Evolutionary conservation across 2,888 invertebrate species (phyloP).

Genomic region (Philereme transversata): DNA sequence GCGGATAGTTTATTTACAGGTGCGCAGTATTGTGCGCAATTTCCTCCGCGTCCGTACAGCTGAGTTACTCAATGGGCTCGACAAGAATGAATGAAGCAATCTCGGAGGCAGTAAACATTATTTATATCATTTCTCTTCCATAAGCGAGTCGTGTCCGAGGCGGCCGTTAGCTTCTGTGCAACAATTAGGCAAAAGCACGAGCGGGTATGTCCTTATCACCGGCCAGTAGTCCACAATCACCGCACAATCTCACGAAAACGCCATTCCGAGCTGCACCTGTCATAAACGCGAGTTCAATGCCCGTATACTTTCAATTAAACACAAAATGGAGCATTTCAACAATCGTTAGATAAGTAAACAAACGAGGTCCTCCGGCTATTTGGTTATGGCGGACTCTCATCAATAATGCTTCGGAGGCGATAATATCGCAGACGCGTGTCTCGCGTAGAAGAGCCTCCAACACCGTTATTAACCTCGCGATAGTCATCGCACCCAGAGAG

Average conservation of each 20-base stretch:
- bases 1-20: constrained; percentile 58
- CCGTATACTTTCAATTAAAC: constrained; percentile 71
- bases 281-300: constrained; percentile 69
- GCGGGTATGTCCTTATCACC: constrained; percentile 63
- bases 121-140: constrained; percentile 73
- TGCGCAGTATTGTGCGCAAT: constrained; percentile 66
- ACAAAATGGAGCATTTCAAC: constrained; percentile 67
- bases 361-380: constrained; percentile 80
- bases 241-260: constrained; percentile 79
- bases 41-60: constrained; percentile 55
- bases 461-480: constrained; percentile 81
- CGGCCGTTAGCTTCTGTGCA: constrained; percentile 76
- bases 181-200: constrained; percentile 71
- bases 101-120: constrained; percentile 68
- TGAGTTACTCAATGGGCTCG: constrained; percentile 67
- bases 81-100: constrained; percentile 80
- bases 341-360: constrained; percentile 76
- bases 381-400: constrained; percentile 77
- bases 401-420: constrained; percentile 79
- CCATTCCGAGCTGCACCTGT: constrained; percentile 79
- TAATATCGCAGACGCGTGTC: constrained; percentile 80
- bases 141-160: constrained; percentile 64
- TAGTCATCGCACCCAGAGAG: constrained; percentile 75
- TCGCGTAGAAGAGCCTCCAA: constrained; percentile 74
- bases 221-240: constrained; percentile 71